Evolutionary conservation across 2,113 vertebrate species (phyloP).

Genomic region (Diadophis punctatus): DNA sequence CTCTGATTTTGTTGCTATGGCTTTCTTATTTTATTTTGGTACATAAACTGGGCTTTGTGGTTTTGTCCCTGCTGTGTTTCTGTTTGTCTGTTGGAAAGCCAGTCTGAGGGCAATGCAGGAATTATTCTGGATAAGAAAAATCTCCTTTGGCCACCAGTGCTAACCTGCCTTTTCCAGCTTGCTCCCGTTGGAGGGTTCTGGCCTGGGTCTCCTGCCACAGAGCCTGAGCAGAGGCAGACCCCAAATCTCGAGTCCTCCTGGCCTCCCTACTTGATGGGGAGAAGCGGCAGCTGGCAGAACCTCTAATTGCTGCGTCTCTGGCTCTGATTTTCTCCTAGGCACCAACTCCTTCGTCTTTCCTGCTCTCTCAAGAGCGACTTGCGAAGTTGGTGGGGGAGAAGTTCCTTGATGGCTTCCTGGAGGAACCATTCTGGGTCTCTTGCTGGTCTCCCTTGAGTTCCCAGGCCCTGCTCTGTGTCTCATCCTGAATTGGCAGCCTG

Average conservation of each 20-base stretch:
- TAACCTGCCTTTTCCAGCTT: neutral
- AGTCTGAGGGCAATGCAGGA: neutral
- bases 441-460: neutral
- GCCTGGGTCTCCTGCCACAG: neutral
- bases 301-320: neutral
- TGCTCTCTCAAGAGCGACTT: neutral
- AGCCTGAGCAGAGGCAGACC: neutral
- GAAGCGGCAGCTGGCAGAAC: neutral
- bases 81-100: neutral
- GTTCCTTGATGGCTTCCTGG: neutral
- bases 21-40: neutral
- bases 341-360: neutral
- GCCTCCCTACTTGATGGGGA: neutral
- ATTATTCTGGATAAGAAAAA: neutral
- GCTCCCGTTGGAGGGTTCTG: neutral
- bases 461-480: neutral
- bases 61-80: neutral
- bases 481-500: neutral
- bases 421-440: neutral
- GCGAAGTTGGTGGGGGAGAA: neutral
- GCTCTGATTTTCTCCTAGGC: neutral
- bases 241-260: neutral
- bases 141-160: neutral
- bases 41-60: neutral
- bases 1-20: neutral